phyloP scores from a whole-genome alignment of 2,888 invertebrate species.

The Rotaria magnacalcarata region DNA sequence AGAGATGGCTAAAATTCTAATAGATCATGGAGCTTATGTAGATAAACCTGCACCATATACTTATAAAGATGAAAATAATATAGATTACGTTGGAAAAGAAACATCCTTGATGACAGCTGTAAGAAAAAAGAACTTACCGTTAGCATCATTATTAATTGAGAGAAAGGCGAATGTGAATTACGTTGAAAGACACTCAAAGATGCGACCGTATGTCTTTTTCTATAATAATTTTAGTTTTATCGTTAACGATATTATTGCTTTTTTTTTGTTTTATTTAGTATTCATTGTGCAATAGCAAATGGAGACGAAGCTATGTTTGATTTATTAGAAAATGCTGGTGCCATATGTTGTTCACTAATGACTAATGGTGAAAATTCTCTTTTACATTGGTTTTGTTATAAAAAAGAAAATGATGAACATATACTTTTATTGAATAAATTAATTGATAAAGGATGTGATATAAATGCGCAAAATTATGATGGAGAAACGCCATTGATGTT shows the following conservation, averaged over 20 bases:
- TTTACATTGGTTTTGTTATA: neutral
- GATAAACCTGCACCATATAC: neutral
- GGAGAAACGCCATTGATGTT: neutral
- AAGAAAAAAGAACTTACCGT: neutral
- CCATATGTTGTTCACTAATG: neutral
- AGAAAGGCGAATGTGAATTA: neutral
- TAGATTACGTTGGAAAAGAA: neutral
- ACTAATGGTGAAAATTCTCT: neutral
- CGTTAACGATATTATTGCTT: neutral
- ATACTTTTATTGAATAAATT: neutral
- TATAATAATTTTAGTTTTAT: neutral
- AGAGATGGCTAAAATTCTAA: neutral
- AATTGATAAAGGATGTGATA: neutral
- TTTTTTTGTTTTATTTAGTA: neutral
- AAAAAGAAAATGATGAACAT: neutral
- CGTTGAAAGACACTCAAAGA: neutral
- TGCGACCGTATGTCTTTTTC: neutral
- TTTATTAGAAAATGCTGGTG: neutral
- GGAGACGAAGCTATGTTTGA: neutral
- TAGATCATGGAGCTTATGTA: neutral
- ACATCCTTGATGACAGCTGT: neutral
- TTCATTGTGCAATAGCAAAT: neutral
- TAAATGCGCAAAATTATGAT: neutral
- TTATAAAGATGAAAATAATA: neutral
- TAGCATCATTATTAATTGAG: neutral